Conservation (phyloP, 2,113 vertebrate species). For the Triplophysa tibetana region DNA sequence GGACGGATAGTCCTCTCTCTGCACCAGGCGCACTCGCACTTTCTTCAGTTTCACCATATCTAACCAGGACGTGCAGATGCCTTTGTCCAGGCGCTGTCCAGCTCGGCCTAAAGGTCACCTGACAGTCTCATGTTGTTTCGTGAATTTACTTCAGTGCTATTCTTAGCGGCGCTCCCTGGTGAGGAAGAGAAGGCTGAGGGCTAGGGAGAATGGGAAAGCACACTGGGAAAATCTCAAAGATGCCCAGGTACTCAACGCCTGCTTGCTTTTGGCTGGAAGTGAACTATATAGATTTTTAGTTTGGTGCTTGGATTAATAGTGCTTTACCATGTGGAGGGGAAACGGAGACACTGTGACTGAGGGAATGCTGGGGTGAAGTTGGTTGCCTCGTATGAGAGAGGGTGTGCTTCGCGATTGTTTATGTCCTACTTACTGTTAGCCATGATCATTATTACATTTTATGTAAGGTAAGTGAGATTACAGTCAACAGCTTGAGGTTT, state of each 20-base stretch:
- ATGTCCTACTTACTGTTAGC: background rate
- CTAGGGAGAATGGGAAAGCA: constrained; percentile 59
- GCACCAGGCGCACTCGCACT: constrained; percentile 38
- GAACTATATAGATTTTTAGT: background rate
- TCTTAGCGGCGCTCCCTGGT: constrained; percentile 85
- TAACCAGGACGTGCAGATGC: constrained; percentile 14
- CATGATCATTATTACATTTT: background rate
- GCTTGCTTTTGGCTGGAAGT: background rate
- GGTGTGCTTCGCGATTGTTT: background rate
- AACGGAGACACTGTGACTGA: background rate
- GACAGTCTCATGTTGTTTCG: constrained; percentile 93
- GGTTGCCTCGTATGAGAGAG: background rate
- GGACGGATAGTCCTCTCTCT: constrained; percentile 39
- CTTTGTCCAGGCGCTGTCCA: constrained; percentile 64
- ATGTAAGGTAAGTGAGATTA: background rate
- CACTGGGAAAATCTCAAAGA: constrained; percentile 77
- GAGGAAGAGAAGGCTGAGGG: constrained; percentile 69
- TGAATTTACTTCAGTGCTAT: constrained; percentile 90
- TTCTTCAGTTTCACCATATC: constrained; percentile 32
- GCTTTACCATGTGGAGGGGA: background rate
- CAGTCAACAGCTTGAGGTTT: background rate
- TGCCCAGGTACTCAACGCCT: constrained; percentile 65
- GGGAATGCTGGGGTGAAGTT: background rate
- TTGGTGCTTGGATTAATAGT: background rate
- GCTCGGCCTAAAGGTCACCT: constrained; percentile 82